Base-by-base conservation (phyloP, 2,113 vertebrate genomes). In the Capricornis sumatraensis region DNA sequence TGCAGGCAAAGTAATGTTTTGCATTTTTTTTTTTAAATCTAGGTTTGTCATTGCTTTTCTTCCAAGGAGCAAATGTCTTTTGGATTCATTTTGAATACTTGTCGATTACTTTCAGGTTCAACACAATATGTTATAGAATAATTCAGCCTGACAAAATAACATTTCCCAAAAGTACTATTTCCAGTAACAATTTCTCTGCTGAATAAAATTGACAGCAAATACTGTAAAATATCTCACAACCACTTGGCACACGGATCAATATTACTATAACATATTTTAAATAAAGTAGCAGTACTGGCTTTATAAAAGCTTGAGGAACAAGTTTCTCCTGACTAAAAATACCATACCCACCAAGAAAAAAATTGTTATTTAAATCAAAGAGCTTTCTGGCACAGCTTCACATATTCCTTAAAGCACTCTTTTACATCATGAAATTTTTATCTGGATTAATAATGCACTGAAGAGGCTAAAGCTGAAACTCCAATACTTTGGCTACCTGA, bases 21-120 rank as follows among this genome's bases (percentile, higher is more conserved):
- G 64, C 64, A 4, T 16, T 71, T 36, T 36, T 67, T 33, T 71
- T 19, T n/a, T 62, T 0, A 2, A 86, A 71, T 71, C n/a, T 71
- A 71, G n/a, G n/a, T 21, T 71, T 71, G 64, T 21, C n/a, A 71
- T 71, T 71, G 64, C 64, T 71, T 71, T 71, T 71, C n/a, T 71
- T 71, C n/a, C n/a, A 71, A 36, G 64, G 64, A 36, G 64, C 64
- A 71, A 71, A 71, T 71, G 64, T 71, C n/a, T 71, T 71, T 36
- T 71, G 64, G 84, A 84, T 91, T 94, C 50, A 98, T 53, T 93
- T 93, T 94, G 82, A 89, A 96, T 94, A 87, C 21, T 84, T 76
- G 52, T 93, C 21, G 67, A 71, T 84, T 91, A 96, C n/a, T 94
- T 94, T 96, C 89, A 95, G 53, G 82, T 85, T 95, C 92, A 94